phyloP scores from a whole-genome alignment of 2,797 vertebrate species.

The Bradypodion pumilum region DNA sequence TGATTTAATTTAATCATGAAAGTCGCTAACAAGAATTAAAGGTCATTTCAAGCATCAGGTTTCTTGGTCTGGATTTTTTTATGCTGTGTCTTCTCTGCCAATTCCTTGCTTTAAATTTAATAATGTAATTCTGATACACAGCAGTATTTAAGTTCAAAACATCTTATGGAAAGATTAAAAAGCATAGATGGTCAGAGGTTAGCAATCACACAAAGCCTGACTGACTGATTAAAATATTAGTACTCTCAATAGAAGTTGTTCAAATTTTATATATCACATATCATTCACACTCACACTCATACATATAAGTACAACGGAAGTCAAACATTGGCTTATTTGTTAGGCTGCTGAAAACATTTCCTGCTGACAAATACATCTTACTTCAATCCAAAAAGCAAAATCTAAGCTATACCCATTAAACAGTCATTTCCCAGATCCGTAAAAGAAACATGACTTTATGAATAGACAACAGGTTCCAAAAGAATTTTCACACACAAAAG shows the following conservation, averaged over 20 bases:
- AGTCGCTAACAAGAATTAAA: background rate
- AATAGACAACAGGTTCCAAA: conserved; percentile 20
- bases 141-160: background rate
- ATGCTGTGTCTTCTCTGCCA: rapidly evolving
- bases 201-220: conserved; percentile 25
- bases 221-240: conserved; percentile 34
- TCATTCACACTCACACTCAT: background rate
- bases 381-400: background rate
- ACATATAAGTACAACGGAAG: conserved; percentile 32
- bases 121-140: background rate
- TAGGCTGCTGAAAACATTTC: conserved; percentile 12
- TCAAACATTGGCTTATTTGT: conserved; percentile 39
- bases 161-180: conserved; percentile 26
- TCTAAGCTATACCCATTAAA: conserved; percentile 8
- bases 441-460: conserved; percentile 30
- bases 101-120: background rate
- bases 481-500: conserved; percentile 6
- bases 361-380: background rate
- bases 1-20: background rate
- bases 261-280: background rate
- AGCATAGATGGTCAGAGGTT: background rate
- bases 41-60: background rate
- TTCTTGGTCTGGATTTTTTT: background rate
- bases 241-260: background rate
- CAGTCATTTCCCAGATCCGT: conserved; percentile 21